A percentile compares a stretch with the other conserved stretches of the same genome.
phyloP scores from a whole-genome alignment of 2,797 vertebrate species.

The Micromesistius poutassou region DNA sequence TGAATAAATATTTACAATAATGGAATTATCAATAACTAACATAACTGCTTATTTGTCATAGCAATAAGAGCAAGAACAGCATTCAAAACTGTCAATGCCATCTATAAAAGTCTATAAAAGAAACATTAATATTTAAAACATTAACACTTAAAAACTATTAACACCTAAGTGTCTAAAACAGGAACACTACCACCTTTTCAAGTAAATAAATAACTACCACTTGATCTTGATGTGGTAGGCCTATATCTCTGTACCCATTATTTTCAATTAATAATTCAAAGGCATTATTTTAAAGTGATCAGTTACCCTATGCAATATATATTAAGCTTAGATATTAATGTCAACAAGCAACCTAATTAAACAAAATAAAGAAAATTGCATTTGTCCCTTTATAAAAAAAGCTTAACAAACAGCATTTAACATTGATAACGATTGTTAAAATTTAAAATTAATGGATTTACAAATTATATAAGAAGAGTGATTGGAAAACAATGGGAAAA shows the following conservation, averaged over 20 bases:
- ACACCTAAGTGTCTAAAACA: slow-evolving; percentile 5
- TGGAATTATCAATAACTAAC: slow-evolving; percentile 20
- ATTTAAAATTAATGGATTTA: slow-evolving; percentile 20
- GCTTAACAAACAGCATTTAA: slow-evolving; percentile 16
- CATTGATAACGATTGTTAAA: slow-evolving; percentile 30
- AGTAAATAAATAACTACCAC: slow-evolving; percentile 32
- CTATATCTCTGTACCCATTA: slow-evolving; percentile 34
- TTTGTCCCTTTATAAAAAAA: slow-evolving; percentile 12
- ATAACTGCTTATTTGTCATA: not conserved
- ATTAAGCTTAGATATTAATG: not conserved
- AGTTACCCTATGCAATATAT: slow-evolving; percentile 3
- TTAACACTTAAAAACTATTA: not conserved
- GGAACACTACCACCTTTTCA: slow-evolving; percentile 33
- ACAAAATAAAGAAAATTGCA: slow-evolving; percentile 5
- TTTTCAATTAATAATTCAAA: slow-evolving; percentile 17
- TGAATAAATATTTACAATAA: slow-evolving; percentile 10
- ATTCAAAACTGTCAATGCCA: not conserved
- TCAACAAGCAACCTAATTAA: not conserved
- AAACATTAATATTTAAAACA: not conserved
- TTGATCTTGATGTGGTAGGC: slow-evolving; percentile 15
- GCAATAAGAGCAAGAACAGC: slow-evolving; percentile 6
- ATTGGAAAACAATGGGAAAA: slow-evolving; percentile 20
- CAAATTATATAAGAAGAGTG: slow-evolving; percentile 1
- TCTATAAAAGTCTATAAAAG: slow-evolving; percentile 4
- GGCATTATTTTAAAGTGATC: slow-evolving; percentile 9